Evolutionary conservation across 2,113 vertebrate genomes (phyloP), one percentile per base, ranked within the genome.

Genomic region (Xiphophorus maculatus): DNA sequence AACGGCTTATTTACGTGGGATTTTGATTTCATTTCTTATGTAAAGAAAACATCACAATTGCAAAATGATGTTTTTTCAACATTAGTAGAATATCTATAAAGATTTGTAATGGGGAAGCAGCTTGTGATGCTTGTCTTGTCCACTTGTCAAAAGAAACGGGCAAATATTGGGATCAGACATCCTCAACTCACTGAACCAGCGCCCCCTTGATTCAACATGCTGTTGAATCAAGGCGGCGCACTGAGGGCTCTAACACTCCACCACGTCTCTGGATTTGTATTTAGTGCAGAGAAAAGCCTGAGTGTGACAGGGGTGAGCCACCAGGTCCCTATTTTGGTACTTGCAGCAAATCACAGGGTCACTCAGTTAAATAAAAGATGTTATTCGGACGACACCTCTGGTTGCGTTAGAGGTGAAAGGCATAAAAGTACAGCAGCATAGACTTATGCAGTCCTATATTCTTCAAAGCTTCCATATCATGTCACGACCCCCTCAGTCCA

Each of bases 401-500:
- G 51, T 37, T 69, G 14, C 25, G 48, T 37, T 4, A 60, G 66
- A 76, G 69, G 42, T 77, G 30, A 79, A 73, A 77, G 27, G 48
- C 35, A 64, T 71, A 37, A 33, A 37, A 65, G 30, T 40, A 64
- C 27, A 77, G 51, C 44, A 28, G 40, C n/a, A 69, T 78, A 62
- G 32, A 42, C 78, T 73, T 76, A 84, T 63, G 32, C 77, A 75
- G 60, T 17, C 25, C 58, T 70, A 48, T 51, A 76, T 74, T 58
- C 68, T 61, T 32, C 44, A 73, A 15, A 60, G 13, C 61, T 25
- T 67, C 76, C 58, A 65, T 70, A 78, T 80, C 30, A 71, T 51
- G 58, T 32, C 48, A 32, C 68, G 71, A 89, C 3, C 82, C 85
- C 82, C 85, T 29, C 19, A 35, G 73, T 74, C 71, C 69, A 82